Conservation (phyloP, 1,140 invertebrate species). For the Mylabris phalerata region DNA sequence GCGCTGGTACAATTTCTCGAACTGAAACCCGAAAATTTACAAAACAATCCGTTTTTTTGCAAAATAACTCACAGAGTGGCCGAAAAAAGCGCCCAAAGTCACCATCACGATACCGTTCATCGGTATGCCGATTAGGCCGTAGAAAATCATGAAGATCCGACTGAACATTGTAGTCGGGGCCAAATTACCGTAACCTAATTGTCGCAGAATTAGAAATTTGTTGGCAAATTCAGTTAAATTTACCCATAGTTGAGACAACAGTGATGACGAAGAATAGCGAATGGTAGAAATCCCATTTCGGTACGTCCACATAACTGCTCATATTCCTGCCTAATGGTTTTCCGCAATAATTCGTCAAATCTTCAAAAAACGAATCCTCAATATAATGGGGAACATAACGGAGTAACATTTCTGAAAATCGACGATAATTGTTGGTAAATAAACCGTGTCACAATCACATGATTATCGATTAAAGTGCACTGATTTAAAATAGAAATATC, state of each 20-base stretch:
- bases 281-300: constrained; percentile 86
- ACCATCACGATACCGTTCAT: constrained; percentile 82
- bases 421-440: too few relatives aligned
- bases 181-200: constrained; percentile 77
- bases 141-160: constrained; percentile 85
- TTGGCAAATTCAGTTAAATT: constrained; percentile 27
- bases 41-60: background rate
- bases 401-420: too few relatives aligned
- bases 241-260: constrained; percentile 90
- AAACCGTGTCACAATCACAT: too few relatives aligned
- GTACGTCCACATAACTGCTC: constrained; percentile 48
- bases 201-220: background rate
- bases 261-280: constrained; percentile 92
- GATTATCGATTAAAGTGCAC: too few relatives aligned
- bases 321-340: constrained; percentile 58
- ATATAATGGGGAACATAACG: too few relatives aligned
- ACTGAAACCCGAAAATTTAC: constrained; percentile 44
- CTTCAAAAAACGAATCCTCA: constrained; percentile 44
- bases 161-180: constrained; percentile 76
- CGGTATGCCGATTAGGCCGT: constrained; percentile 90
- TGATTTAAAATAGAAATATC: too few relatives aligned
- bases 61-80: constrained; percentile 52
- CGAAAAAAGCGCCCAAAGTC: constrained; percentile 74
- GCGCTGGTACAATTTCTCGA: constrained; percentile 62
- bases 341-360: constrained; percentile 61